Evolutionary conservation across 2,888 invertebrate genomes (phyloP).

Genomic region (Maniola hyperantus): DNA sequence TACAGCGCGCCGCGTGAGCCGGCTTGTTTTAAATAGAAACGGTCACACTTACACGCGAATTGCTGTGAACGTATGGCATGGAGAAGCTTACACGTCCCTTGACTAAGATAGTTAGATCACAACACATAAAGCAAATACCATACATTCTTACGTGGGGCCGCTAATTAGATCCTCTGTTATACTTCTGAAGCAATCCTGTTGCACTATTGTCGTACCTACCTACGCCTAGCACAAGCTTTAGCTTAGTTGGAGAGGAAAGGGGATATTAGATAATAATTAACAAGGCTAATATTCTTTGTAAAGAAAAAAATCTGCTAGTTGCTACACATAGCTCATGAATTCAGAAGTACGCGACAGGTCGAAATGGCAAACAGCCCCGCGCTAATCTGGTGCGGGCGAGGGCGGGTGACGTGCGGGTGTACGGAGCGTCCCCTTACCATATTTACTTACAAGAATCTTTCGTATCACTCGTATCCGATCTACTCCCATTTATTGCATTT

Average conservation of each 20-base stretch:
- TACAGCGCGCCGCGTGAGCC: conserved; percentile 5
- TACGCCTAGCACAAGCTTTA: no score
- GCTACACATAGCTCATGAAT: no score
- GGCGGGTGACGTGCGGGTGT: no score
- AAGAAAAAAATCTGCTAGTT: no score
- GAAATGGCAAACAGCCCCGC: no score
- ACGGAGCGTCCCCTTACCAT: no score
- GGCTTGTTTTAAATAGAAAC: conserved; percentile 31
- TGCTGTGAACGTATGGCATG: conserved; percentile 17
- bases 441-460: background rate
- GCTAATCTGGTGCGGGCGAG: no score
- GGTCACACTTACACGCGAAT: conserved; percentile 33
- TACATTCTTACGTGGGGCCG: conserved; percentile 6
- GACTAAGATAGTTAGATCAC: conserved; percentile 10
- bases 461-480: background rate
- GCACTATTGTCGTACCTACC: no score
- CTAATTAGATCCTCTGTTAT: conserved; percentile 3
- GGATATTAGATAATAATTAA: no score
- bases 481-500: background rate
- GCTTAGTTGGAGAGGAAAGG: no score
- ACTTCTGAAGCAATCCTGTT: background rate
- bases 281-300: no score
- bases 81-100: background rate
- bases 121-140: conserved; percentile 5
- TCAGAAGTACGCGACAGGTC: no score